Conservation (phyloP, 2,797 vertebrate genomes). For the Sibirionetta formosa region DNA sequence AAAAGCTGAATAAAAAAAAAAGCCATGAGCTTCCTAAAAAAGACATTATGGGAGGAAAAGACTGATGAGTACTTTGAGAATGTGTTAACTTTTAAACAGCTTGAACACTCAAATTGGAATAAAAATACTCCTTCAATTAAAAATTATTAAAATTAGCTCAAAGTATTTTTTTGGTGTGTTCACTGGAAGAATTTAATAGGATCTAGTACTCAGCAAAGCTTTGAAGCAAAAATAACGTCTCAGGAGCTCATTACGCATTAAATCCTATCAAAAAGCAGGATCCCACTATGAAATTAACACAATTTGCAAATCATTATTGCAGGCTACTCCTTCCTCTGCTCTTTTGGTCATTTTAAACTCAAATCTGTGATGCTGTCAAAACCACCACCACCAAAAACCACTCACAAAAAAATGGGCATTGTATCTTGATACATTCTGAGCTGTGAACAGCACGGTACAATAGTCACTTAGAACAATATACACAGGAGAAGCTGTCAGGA, state of each 20-base stretch:
- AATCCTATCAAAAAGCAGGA: constrained; percentile 77
- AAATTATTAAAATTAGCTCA: constrained; percentile 80
- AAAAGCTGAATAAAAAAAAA: neutral
- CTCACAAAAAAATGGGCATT: neutral
- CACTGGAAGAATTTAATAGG: constrained; percentile 75
- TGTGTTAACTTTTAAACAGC: constrained; percentile 58
- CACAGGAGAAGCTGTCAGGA: constrained; percentile 46
- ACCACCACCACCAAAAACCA: neutral
- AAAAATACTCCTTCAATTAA: constrained; percentile 78
- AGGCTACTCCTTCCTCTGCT: constrained; percentile 22
- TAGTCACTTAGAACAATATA: neutral
- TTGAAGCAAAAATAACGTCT: constrained; percentile 76
- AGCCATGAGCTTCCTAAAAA: neutral
- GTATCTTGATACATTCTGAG: neutral
- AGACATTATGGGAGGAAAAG: constrained; percentile 10
- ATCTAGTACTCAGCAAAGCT: constrained; percentile 73
- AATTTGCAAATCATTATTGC: constrained; percentile 71
- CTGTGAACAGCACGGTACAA: neutral
- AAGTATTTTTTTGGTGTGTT: constrained; percentile 76
- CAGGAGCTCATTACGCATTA: constrained; percentile 73
- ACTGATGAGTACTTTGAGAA: constrained; percentile 26
- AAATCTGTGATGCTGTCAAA: neutral
- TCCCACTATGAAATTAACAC: constrained; percentile 75
- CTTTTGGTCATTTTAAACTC: constrained; percentile 12
- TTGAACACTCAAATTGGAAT: constrained; percentile 77